phyloP scores from a whole-genome alignment of 2,888 invertebrate genomes.

The Sphecodes monilicornis region DNA sequence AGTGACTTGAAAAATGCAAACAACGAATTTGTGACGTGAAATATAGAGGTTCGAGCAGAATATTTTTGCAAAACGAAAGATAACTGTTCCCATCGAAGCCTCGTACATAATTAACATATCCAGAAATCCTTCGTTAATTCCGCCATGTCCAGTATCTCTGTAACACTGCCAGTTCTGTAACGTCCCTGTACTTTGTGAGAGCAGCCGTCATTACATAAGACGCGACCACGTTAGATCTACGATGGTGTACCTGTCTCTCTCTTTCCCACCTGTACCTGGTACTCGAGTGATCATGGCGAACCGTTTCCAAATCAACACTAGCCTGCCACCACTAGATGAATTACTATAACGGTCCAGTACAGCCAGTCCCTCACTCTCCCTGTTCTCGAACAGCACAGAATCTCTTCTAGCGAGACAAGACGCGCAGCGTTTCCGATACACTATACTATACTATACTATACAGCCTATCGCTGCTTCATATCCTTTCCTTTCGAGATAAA shows the following conservation, averaged over 20 bases:
- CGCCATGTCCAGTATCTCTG: neutral
- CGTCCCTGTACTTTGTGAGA: conserved; percentile 13
- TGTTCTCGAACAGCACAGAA: neutral
- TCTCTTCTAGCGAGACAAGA: neutral
- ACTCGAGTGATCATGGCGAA: conserved; percentile 25
- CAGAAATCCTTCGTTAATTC: conserved; percentile 10
- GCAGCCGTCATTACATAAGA: conserved; percentile 50
- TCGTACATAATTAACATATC: neutral
- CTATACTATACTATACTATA: neutral
- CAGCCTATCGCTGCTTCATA: conserved; percentile 17
- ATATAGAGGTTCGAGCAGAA: too few relatives aligned
- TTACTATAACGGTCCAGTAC: conserved; percentile 56
- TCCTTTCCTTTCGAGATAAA: conserved; percentile 45
- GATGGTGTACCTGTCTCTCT: conserved; percentile 24
- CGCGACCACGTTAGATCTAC: conserved; percentile 42
- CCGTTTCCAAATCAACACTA: conserved; percentile 21
- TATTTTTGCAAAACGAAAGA: neutral
- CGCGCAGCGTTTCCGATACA: conserved; percentile 26
- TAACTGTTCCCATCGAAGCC: neutral
- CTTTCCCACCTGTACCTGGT: neutral
- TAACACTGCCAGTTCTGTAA: neutral
- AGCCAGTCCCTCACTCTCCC: neutral
- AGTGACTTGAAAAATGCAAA: too few relatives aligned
- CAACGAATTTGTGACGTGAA: too few relatives aligned
- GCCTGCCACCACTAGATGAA: conserved; percentile 40